phyloP scores from a whole-genome alignment of 2,888 invertebrate genomes.

The Drosophila siamana region DNA sequence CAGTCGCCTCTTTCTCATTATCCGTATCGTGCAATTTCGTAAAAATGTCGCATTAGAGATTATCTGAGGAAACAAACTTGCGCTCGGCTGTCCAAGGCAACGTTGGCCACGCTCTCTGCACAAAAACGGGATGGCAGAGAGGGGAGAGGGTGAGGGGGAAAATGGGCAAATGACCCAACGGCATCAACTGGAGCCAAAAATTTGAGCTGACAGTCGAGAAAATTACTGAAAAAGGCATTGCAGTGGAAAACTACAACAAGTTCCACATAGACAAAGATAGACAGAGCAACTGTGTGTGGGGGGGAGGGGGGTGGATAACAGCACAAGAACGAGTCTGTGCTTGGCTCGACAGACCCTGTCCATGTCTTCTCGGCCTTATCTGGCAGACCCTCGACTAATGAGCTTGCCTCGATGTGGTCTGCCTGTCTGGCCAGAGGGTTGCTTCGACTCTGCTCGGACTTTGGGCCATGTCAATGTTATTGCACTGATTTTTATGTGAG shows the following conservation, averaged over 20 bases:
- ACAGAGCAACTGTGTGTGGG: conserved; percentile 4
- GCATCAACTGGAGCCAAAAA: conserved; percentile 73
- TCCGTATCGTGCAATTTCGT: conserved; percentile 82
- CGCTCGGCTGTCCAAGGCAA: conserved; percentile 38
- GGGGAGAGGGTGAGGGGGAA: conserved; percentile 17
- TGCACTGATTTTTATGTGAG: conserved; percentile 69
- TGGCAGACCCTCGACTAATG: conserved; percentile 72
- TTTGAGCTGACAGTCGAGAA: conserved; percentile 79
- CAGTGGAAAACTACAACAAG: conserved; percentile 74
- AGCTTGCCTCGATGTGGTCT: conserved; percentile 55
- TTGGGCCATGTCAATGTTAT: conserved; percentile 71
- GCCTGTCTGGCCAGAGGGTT: conserved; percentile 43
- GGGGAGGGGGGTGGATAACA: too few species aligned
- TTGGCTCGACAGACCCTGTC: too few species aligned
- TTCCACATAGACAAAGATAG: conserved; percentile 1
- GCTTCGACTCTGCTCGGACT: conserved; percentile 19
- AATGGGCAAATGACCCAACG: conserved; percentile 68
- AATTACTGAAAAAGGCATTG: conserved; percentile 78
- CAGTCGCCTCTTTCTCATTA: conserved; percentile 74
- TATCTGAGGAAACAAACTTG: conserved; percentile 82
- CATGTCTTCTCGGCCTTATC: conserved; percentile 58
- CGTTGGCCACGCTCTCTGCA: neutral
- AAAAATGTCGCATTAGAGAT: conserved; percentile 83
- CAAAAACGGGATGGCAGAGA: conserved; percentile 2
- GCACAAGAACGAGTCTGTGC: too few species aligned